These are phyloP conservation scores for Scylla paramamosain DNA, from an alignment of 1,140 invertebrate genomes.

Conservation along the genomic window DNA sequence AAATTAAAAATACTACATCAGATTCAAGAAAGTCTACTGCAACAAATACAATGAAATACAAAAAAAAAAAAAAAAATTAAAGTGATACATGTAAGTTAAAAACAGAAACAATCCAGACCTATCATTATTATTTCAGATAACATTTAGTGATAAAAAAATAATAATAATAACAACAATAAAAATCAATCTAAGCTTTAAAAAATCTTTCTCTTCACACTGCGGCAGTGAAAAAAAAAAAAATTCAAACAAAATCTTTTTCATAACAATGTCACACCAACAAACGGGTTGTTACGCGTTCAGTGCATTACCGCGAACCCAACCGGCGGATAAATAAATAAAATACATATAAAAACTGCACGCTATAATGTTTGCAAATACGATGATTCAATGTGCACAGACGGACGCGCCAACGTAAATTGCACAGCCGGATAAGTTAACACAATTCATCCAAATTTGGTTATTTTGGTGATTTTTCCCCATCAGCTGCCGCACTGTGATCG, in stretches of 20 bases:
- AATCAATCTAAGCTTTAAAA: too few relatives aligned
- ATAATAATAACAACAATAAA: too few relatives aligned
- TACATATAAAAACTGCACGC: too few relatives aligned
- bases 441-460: not conserved
- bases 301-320: not conserved
- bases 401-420: not conserved
- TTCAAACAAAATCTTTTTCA: not conserved
- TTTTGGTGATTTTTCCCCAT: not conserved
- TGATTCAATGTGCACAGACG: not conserved
- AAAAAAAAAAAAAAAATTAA: not conserved
- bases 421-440: not conserved
- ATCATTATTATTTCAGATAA: too few relatives aligned
- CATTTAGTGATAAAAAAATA: too few relatives aligned
- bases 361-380: conserved; percentile 4
- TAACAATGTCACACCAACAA: not conserved
- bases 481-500: too few relatives aligned
- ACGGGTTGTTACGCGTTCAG: not conserved
- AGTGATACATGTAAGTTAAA: not conserved
- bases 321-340: not conserved
- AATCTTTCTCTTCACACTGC: too few relatives aligned
- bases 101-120: not conserved
- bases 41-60: not conserved
- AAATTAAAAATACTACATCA: not conserved
- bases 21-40: not conserved
- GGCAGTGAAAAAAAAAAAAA: not conserved